These are phyloP conservation scores for roundworm (Caenorhabditis elegans) DNA, from an alignment of 1,140 invertebrate genomes.

Conservation along the genomic window DNA sequence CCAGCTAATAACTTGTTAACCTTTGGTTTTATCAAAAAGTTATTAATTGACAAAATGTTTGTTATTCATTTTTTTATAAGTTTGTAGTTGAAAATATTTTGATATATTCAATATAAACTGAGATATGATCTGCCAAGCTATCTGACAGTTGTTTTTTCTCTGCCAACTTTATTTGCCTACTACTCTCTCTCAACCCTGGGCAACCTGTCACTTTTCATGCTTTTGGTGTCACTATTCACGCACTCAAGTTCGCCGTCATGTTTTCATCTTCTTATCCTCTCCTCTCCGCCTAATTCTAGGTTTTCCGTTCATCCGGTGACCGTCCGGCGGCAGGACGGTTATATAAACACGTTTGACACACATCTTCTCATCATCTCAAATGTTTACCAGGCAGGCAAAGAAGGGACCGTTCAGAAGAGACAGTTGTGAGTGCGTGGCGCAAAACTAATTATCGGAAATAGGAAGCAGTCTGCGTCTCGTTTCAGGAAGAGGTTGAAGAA, in stretches of 20 bases:
- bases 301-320: not conserved
- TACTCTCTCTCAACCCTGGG: too few relatives aligned
- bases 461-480: not conserved
- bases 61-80: too few relatives aligned
- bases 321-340: not conserved
- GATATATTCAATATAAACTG: too few relatives aligned
- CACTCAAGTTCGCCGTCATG: not conserved
- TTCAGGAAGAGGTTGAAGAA: not conserved
- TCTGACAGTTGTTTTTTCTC: too few relatives aligned
- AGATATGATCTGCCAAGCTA: too few relatives aligned
- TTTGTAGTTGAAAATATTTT: too few relatives aligned
- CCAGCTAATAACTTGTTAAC: too few relatives aligned
- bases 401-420: not conserved
- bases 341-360: slow-evolving; percentile 32
- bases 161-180: too few relatives aligned
- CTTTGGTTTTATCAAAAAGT: too few relatives aligned
- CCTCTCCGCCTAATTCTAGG: not conserved
- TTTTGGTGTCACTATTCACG: not conserved
- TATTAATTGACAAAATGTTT: too few relatives aligned
- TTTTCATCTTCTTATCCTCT: not conserved
- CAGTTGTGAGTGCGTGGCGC: not conserved
- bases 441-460: slow-evolving; percentile 4
- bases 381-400: not conserved
- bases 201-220: not conserved
- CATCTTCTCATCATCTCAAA: not conserved